These are phyloP conservation scores for Cardinalis cardinalis DNA, from an alignment of 2,113 vertebrate genomes.

Conservation along the genomic window DNA sequence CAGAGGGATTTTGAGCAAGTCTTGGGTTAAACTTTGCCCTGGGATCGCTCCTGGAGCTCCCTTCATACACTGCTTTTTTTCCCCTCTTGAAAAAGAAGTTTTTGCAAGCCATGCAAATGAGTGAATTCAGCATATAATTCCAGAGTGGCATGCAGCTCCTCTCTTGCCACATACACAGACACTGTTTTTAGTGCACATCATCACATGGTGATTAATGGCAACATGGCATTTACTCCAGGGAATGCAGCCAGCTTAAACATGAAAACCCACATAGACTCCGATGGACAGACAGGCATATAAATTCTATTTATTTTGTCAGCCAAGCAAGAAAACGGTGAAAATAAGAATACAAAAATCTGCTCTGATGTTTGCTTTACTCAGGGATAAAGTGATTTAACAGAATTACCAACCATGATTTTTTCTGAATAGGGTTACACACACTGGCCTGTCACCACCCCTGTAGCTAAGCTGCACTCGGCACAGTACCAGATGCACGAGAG, in stretches of 20 bases:
- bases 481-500: neutral
- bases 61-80: neutral
- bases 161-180: neutral
- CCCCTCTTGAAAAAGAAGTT: neutral
- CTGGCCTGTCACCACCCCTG: neutral
- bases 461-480: neutral
- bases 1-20: neutral
- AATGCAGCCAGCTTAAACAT: conserved; percentile 34
- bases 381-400: conserved; percentile 31
- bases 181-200: conserved; percentile 33
- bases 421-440: neutral
- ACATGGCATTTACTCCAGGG: conserved; percentile 43
- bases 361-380: conserved; percentile 28
- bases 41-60: neutral
- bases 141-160: neutral
- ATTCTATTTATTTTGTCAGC: conserved; percentile 33
- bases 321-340: conserved; percentile 45
- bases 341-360: conserved; percentile 35
- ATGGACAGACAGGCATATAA: conserved; percentile 39
- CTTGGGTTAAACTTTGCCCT: neutral
- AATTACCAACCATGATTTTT: conserved; percentile 12
- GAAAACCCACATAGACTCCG: conserved; percentile 38
- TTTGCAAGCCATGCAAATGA: neutral
- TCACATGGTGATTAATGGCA: conserved; percentile 38
- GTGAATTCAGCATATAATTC: neutral